Evolutionary conservation across 2,113 vertebrate species (phyloP).

Genomic region (Cacatua alba): DNA sequence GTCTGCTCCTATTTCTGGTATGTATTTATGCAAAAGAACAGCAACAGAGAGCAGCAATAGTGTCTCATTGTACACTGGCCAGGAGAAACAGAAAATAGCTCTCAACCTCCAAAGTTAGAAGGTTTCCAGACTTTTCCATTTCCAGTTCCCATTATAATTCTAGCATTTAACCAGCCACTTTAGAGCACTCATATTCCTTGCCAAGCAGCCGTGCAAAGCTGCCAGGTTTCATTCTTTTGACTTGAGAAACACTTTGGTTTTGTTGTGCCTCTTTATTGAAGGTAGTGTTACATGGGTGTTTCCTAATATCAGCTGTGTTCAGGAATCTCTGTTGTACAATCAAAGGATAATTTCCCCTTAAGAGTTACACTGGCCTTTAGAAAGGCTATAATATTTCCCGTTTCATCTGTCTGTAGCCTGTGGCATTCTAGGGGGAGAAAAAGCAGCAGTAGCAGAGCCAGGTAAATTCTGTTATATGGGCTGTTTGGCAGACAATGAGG

Average conservation of each 20-base stretch:
- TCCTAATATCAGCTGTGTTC: background rate
- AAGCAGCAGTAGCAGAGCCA: background rate
- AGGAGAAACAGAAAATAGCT: constrained; percentile 30
- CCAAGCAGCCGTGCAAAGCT: background rate
- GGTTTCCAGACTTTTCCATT: constrained; percentile 36
- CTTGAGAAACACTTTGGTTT: background rate
- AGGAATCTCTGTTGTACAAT: constrained; percentile 5
- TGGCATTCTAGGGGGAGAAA: constrained; percentile 31
- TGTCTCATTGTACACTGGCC: background rate
- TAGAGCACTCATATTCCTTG: background rate
- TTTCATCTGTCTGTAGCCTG: constrained; percentile 59
- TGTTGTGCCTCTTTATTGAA: constrained; percentile 14
- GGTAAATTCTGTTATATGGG: constrained; percentile 16
- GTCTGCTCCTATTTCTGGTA: constrained; percentile 45
- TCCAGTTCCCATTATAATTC: constrained; percentile 7
- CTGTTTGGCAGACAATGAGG: background rate
- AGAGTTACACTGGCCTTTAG: constrained; percentile 17
- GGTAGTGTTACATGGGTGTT: constrained; percentile 46
- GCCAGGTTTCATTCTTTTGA: constrained; percentile 29
- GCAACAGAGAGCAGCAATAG: background rate
- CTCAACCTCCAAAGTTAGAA: background rate
- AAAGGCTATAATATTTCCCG: constrained; percentile 31
- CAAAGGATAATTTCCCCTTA: constrained; percentile 20
- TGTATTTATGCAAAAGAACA: constrained; percentile 22
- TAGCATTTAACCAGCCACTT: background rate